These are phyloP conservation scores for Drosophila miranda DNA, from an alignment of 1,140 invertebrate genomes.

Conservation along the genomic window DNA sequence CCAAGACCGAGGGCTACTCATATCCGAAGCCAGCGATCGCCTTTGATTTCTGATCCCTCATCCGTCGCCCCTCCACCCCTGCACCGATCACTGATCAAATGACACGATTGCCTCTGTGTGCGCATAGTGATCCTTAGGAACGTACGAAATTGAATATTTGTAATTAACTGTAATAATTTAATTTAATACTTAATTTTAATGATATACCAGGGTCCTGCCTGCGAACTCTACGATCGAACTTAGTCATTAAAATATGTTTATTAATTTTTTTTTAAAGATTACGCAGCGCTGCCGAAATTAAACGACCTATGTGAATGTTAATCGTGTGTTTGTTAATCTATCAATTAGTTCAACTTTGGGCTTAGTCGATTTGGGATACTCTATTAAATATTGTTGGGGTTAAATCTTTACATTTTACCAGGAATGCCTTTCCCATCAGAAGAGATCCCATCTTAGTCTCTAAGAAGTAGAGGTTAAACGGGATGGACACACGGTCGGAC, in stretches of 20 bases:
- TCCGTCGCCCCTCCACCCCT: slow-evolving; percentile 10
- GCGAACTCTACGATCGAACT: slow-evolving; percentile 65
- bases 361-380: no score
- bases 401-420: no score
- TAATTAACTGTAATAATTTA: slow-evolving; percentile 78
- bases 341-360: no score
- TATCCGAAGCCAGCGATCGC: slow-evolving; percentile 66
- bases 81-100: slow-evolving; percentile 55
- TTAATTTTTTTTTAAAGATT: slow-evolving; percentile 63
- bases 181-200: slow-evolving; percentile 73
- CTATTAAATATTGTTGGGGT: no score
- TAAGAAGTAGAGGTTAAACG: no score
- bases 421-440: no score
- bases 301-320: slow-evolving; percentile 59
- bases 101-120: slow-evolving; percentile 73
- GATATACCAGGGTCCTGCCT: slow-evolving; percentile 52
- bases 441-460: no score
- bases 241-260: slow-evolving; percentile 80
- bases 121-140: slow-evolving; percentile 70
- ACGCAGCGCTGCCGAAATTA: slow-evolving; percentile 64
- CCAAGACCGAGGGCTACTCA: slow-evolving; percentile 60
- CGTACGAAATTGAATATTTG: slow-evolving; percentile 75
- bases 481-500: no score
- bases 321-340: no score
- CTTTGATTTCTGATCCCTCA: slow-evolving; percentile 52